These are phyloP conservation scores for Oligia latruncula DNA, from an alignment of 2,888 invertebrate genomes.

Conservation along the genomic window DNA sequence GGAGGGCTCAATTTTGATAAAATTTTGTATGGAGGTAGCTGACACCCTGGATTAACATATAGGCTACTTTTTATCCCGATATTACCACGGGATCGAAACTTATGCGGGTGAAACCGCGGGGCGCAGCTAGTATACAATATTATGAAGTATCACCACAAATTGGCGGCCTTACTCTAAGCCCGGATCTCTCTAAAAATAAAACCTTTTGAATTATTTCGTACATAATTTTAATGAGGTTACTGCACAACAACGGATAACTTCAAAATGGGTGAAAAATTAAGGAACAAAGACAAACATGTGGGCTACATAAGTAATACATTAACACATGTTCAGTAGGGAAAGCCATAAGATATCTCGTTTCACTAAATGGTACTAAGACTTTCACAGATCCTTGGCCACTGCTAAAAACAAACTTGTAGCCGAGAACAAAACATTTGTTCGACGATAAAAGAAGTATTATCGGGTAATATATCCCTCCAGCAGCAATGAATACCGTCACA, in stretches of 20 bases:
- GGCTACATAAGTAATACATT: neutral
- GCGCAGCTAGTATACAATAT: no score
- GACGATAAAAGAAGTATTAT: slow-evolving; percentile 8
- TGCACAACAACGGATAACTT: neutral
- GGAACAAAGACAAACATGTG: neutral
- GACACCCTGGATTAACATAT: no score
- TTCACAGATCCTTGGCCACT: neutral
- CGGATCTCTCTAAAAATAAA: neutral
- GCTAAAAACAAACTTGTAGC: neutral
- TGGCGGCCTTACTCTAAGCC: neutral
- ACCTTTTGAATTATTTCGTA: neutral
- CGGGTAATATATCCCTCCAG: neutral
- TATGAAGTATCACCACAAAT: neutral
- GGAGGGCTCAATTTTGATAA: no score
- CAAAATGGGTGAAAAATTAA: neutral
- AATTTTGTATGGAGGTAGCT: no score
- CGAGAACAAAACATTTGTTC: neutral
- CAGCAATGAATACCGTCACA: slow-evolving; percentile 7
- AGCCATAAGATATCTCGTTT: neutral
- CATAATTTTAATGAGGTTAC: neutral
- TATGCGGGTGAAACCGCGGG: no score
- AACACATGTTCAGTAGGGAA: neutral
- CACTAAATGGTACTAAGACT: neutral
- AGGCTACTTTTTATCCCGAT: no score
- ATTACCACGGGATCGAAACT: no score